These are phyloP conservation scores for Alcedo quadribrachys DNA, from an alignment of 2,797 vertebrate genomes.

Conservation along the genomic window DNA sequence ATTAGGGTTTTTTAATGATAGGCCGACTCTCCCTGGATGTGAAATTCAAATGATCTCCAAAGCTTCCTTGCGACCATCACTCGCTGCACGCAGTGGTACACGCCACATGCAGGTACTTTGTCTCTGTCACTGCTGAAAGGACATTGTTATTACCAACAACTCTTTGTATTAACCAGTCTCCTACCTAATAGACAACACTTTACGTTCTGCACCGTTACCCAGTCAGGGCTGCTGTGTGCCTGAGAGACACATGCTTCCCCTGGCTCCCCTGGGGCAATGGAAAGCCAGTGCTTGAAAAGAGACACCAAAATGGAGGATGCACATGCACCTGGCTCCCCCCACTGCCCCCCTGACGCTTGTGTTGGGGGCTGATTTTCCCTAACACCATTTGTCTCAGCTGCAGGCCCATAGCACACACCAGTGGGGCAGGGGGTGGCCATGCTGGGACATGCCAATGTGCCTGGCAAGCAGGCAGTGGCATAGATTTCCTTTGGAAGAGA, in stretches of 20 bases:
- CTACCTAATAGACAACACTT: conserved; percentile 93
- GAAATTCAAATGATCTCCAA: conserved; percentile 94
- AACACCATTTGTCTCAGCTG: not conserved
- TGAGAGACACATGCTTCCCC: conserved; percentile 72
- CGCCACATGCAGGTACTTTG: conserved; percentile 92
- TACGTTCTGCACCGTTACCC: conserved; percentile 90
- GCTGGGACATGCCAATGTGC: not conserved
- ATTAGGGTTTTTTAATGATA: conserved; percentile 95
- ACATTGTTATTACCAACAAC: conserved; percentile 95
- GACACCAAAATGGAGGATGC: conserved; percentile 63
- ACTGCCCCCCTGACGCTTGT: accelerated
- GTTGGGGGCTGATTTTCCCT: not conserved
- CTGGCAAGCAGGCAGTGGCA: not conserved
- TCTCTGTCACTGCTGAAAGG: conserved; percentile 94
- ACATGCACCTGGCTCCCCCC: not conserved
- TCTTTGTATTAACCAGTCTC: conserved; percentile 94
- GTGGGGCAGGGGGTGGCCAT: not conserved
- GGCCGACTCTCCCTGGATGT: conserved; percentile 91
- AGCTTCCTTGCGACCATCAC: conserved; percentile 91
- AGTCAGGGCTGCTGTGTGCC: conserved; percentile 79
- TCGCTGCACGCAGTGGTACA: conserved; percentile 86
- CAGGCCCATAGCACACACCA: not conserved
- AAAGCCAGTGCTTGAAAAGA: conserved; percentile 66
- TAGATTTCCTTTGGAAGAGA: not conserved
- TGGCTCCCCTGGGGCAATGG: conserved; percentile 65